phyloP scores from a whole-genome alignment of 2,888 invertebrate genomes.

The Saturnia japonica region DNA sequence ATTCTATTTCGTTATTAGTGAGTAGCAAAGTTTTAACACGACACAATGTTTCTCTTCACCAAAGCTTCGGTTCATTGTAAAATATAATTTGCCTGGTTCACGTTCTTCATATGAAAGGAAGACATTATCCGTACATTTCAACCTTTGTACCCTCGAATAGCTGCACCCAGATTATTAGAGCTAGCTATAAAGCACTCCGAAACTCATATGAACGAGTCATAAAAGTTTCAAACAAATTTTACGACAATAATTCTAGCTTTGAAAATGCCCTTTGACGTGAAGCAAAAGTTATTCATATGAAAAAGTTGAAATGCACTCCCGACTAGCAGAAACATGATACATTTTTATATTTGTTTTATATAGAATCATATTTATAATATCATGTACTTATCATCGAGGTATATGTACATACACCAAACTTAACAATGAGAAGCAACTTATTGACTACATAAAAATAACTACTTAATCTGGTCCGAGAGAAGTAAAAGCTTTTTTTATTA shows the following conservation, averaged over 20 bases:
- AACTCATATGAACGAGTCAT: constrained; percentile 5
- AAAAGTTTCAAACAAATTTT: not conserved
- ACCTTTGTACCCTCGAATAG: not conserved
- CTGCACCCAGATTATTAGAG: not conserved
- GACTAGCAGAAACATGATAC: not conserved
- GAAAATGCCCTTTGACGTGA: constrained; percentile 7
- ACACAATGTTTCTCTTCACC: too few relatives aligned
- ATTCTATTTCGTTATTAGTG: too few relatives aligned
- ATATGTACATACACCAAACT: too few relatives aligned
- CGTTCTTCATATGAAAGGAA: not conserved
- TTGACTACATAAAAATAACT: too few relatives aligned
- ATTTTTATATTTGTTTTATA: not conserved
- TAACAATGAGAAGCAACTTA: too few relatives aligned
- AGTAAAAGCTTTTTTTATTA: too few relatives aligned
- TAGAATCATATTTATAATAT: not conserved
- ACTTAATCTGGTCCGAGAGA: too few relatives aligned
- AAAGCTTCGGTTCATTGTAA: too few relatives aligned
- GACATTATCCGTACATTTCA: not conserved
- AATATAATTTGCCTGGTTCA: too few relatives aligned
- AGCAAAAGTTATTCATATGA: not conserved
- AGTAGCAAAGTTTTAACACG: too few relatives aligned
- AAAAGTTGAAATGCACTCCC: constrained; percentile 1
- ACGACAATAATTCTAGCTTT: constrained; percentile 3
- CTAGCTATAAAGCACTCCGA: not conserved
- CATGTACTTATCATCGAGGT: not conserved